Evolutionary conservation across 2,113 vertebrate genomes (phyloP), one percentile per base, ranked within the genome.

Genomic region (Oryzias melastigma): DNA sequence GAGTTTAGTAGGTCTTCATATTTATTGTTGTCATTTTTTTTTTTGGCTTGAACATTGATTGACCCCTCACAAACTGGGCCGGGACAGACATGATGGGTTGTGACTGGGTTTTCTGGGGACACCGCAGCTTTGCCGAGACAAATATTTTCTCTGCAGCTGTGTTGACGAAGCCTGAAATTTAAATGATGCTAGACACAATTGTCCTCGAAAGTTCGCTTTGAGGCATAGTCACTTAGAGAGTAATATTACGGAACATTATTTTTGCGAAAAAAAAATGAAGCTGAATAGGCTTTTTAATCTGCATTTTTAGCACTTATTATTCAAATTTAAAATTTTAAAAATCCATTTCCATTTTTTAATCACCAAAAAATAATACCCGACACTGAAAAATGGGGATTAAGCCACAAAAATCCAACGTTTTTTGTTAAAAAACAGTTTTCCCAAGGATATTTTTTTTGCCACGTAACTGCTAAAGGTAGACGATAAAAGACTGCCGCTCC

Each of bases 1-100:
- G 57, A 69, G 71, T 83, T 82, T 65, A 75, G 71, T 73, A 24
- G 82, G 69, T 47, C 78, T 64, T 63, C 22, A 25, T 17, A n/a
- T 24, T 29, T 76, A 44, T 78, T 43, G 45, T 71, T 58, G 4
- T 40, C 25, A 12, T 22, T 47, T 58, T 43, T 55, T 43, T 55
- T 52, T 52, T 41, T 18, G 57, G 54, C 64, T 54, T 62, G 50
- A 85, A 82, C 65, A 61, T 45, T 61, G 62, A 58, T 77, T 69
- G 76, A 75, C 68, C 64, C 62, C 50, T 22, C 7, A 22, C 24
- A 59, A 61, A 65, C 19, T 60, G 19, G 55, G 56, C 47, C 40
- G 46, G 20, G 20, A 3, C 16, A 17, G 44, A 60, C 61, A 43
- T 52, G 53, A 66, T 67, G 55, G 42, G 13, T 52, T 50, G 57